phyloP scores from a whole-genome alignment of 2,797 vertebrate species.

The Sebastes matsubarae region DNA sequence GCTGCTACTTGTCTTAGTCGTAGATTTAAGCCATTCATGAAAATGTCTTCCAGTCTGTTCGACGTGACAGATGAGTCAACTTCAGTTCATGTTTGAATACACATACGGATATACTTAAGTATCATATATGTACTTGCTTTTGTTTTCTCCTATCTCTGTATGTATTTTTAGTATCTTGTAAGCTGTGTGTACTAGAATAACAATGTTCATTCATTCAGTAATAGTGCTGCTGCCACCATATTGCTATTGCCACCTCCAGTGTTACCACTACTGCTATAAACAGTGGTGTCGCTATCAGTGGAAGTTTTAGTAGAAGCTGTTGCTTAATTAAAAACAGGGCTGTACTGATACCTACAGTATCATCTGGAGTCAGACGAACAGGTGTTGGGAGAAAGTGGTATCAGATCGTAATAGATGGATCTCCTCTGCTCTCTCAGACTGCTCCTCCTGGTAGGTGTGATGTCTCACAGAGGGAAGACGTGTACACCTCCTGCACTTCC shows the following conservation, averaged over 20 bases:
- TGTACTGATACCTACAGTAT: not conserved
- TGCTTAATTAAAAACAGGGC: not conserved
- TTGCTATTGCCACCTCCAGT: not conserved
- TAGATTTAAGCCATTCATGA: not conserved
- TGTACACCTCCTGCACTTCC: conserved; percentile 81
- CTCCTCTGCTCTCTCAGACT: conserved; percentile 29
- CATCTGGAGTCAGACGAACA: not conserved
- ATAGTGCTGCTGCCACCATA: not conserved
- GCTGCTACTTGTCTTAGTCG: not conserved
- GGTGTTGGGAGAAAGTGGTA: not conserved
- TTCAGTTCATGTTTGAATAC: not conserved
- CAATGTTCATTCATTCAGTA: not conserved
- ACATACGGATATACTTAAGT: not conserved
- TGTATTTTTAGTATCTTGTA: not conserved
- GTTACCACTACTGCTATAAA: not conserved
- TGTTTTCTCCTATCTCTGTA: not conserved
- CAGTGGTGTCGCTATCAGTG: not conserved
- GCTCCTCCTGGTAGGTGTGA: conserved; percentile 80
- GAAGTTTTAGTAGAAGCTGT: not conserved
- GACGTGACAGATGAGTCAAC: not conserved
- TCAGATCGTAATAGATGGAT: not conserved
- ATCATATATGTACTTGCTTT: not conserved
- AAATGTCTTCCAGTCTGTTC: not conserved
- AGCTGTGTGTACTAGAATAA: not conserved
- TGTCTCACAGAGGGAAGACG: conserved; percentile 54